phyloP scores from a whole-genome alignment of 2,888 invertebrate genomes.

The Protodeltote pygarga region DNA sequence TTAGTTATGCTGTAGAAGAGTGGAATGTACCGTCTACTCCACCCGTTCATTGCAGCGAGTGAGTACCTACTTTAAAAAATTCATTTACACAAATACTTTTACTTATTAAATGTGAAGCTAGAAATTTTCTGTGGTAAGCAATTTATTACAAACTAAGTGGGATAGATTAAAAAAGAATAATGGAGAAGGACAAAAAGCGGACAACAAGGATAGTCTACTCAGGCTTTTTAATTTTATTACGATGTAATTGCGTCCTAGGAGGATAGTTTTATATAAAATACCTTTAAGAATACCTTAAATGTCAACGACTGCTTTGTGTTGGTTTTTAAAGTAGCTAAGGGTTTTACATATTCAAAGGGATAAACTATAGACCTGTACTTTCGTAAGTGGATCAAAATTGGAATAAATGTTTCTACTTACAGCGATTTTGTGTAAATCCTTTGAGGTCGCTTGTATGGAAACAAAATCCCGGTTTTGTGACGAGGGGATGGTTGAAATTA shows the following conservation, averaged over 20 bases:
- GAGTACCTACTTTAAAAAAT: conserved; percentile 26
- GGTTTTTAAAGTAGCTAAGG: conserved; percentile 35
- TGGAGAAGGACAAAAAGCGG: too few relatives aligned
- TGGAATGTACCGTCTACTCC: conserved; percentile 23
- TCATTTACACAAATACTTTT: conserved; percentile 14
- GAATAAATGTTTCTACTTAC: conserved; percentile 48
- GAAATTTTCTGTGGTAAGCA: too few relatives aligned
- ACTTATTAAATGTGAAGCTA: background rate
- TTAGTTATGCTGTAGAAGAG: conserved; percentile 31
- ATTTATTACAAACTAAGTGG: background rate
- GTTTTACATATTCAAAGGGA: conserved; percentile 51
- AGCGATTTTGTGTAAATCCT: conserved; percentile 33
- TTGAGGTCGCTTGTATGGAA: conserved; percentile 31
- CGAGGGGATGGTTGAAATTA: conserved; percentile 12
- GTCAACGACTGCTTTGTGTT: conserved; percentile 17
- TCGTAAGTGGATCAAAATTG: conserved; percentile 52
- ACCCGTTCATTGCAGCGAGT: conserved; percentile 12
- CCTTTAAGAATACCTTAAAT: conserved; percentile 27
- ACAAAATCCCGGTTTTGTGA: conserved; percentile 36
- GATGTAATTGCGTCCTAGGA: too few relatives aligned
- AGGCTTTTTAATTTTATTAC: too few relatives aligned
- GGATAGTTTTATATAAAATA: conserved; percentile 2
- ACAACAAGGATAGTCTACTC: too few relatives aligned
- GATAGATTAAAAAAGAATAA: too few relatives aligned
- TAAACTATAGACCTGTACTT: conserved; percentile 47